A percentile compares a stretch with the other conserved stretches of the same genome.
Conservation (phyloP, 2,113 vertebrate species). For the Chloropsis cyanopogon region DNA sequence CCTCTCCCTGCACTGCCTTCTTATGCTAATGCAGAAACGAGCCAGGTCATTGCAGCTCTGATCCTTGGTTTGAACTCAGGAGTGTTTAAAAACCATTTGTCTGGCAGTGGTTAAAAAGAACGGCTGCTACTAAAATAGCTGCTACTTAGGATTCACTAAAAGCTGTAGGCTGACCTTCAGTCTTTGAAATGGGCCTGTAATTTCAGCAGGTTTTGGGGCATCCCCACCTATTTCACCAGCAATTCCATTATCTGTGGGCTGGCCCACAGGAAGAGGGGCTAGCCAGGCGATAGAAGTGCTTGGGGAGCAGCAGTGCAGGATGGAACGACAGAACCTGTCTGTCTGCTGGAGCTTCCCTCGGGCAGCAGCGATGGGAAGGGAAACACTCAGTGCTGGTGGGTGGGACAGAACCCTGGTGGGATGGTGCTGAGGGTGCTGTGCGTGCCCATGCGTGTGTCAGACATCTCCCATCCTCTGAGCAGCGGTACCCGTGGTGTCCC, state of each 20-base stretch:
- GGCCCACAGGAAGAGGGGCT: background rate
- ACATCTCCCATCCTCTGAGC: constrained; percentile 54
- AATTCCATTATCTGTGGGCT: background rate
- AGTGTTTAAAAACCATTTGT: background rate
- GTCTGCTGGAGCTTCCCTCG: background rate
- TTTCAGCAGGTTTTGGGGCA: background rate
- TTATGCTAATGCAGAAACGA: background rate
- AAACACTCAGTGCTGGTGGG: background rate
- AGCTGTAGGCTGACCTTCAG: background rate
- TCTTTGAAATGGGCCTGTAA: background rate
- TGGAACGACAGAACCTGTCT: background rate
- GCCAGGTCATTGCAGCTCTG: background rate
- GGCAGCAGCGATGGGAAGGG: background rate
- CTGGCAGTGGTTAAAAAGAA: background rate
- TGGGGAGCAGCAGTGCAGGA: background rate
- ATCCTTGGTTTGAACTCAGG: background rate
- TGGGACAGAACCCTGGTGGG: background rate
- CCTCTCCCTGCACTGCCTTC: background rate
- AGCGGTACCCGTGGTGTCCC: constrained; percentile 8
- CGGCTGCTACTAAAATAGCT: background rate
- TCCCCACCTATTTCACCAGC: background rate
- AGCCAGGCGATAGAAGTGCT: background rate
- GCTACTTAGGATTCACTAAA: background rate
- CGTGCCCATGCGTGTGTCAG: constrained; percentile 49
- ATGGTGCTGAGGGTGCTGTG: background rate